A percentile compares a stretch with the other conserved stretches of the same genome.
phyloP scores from a whole-genome alignment of 2,113 vertebrate genomes.

The Rhadina sibilatrix region DNA sequence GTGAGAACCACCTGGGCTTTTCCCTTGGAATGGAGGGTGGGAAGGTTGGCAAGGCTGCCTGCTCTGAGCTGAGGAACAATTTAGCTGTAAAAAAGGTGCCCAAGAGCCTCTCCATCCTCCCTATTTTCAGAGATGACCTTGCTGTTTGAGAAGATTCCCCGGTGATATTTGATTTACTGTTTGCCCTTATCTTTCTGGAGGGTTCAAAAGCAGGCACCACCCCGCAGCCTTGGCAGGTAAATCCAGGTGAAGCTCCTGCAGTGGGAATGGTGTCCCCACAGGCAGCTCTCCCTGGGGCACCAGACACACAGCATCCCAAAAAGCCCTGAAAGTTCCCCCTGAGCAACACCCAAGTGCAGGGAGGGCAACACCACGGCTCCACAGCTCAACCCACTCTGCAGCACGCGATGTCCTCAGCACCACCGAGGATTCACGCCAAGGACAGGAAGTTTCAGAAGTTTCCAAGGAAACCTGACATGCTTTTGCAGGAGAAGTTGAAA shows the following conservation, averaged over 20 bases:
- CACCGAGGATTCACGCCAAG: not conserved
- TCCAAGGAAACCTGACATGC: not conserved
- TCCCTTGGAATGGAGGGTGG: fast-evolving
- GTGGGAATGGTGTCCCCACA: fast-evolving
- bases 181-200: not conserved
- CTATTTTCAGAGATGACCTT: not conserved
- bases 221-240: not conserved
- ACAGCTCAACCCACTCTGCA: not conserved
- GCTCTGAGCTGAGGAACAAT: not conserved
- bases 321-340: not conserved
- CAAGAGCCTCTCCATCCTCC: not conserved
- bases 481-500: not conserved
- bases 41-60: not conserved
- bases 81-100: not conserved
- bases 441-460: not conserved
- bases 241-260: not conserved
- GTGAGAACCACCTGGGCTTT: not conserved
- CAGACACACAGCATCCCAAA: not conserved
- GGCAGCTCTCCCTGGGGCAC: not conserved
- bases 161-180: not conserved
- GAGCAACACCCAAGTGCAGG: not conserved
- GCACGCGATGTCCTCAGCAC: not conserved
- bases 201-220: not conserved
- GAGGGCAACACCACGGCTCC: fast-evolving
- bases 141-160: not conserved